Percentiles rank a stretch among this genome's conserved stretches.
These are phyloP conservation scores for Knipowitschia caucasica DNA, from an alignment of 2,797 vertebrate species.

Conservation along the genomic window DNA sequence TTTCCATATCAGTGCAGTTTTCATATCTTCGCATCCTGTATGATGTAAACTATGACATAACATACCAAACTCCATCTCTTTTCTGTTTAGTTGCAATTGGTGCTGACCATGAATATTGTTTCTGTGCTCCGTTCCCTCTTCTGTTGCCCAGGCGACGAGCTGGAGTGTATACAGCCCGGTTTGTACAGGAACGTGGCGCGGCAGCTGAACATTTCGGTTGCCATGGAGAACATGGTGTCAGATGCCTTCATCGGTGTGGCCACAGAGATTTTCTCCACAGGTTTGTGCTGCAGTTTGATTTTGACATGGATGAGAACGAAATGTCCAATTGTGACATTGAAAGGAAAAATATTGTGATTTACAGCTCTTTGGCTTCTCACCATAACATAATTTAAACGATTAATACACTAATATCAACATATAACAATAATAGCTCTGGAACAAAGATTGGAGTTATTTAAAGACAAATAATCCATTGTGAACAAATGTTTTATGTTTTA, in stretches of 20 bases:
- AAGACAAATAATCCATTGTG: too few species aligned
- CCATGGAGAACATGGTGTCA: slow-evolving; percentile 86
- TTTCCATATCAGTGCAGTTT: too few species aligned
- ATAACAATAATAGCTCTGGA: too few species aligned
- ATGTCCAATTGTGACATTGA: too few species aligned
- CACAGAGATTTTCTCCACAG: slow-evolving; percentile 89
- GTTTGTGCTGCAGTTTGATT: slow-evolving; percentile 67
- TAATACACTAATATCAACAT: too few species aligned
- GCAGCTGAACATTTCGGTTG: slow-evolving; percentile 89
- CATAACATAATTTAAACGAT: too few species aligned
- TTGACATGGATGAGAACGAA: too few species aligned
- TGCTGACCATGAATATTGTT: neutral
- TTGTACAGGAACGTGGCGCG: slow-evolving; percentile 90
- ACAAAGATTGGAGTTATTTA: too few species aligned
- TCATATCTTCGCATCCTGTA: neutral
- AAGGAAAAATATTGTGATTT: too few species aligned
- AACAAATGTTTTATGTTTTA: too few species aligned
- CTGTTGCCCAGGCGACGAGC: slow-evolving; percentile 84
- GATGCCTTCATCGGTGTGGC: slow-evolving; percentile 92
- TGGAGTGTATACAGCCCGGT: slow-evolving; percentile 90
- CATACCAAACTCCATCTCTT: neutral
- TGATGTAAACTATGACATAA: neutral
- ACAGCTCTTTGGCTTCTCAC: too few species aligned
- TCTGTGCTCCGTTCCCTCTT: slow-evolving; percentile 12
- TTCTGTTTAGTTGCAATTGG: neutral